Evolutionary conservation across 2,113 vertebrate species (phyloP).

Genomic region (Phalacrocorax pelagicus): DNA sequence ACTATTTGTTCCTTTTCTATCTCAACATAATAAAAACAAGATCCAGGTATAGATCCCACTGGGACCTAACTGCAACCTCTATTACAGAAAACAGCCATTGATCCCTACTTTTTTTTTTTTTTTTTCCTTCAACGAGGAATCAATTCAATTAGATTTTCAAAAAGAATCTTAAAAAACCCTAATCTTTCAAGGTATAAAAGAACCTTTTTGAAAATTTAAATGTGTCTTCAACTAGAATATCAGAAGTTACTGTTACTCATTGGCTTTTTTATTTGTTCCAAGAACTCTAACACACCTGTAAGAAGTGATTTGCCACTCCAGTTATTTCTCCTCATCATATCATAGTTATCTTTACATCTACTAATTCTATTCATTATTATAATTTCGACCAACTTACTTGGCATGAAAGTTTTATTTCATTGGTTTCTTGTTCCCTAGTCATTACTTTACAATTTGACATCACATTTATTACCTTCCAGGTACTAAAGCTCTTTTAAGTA

Average conservation of each 20-base stretch:
- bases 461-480: background rate
- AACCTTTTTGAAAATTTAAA: background rate
- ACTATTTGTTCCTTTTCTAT: background rate
- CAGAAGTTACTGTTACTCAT: background rate
- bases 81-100: background rate
- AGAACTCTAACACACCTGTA: background rate
- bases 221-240: background rate
- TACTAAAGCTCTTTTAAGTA: background rate
- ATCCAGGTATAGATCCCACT: background rate
- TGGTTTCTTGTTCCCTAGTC: background rate
- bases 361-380: background rate
- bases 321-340: background rate
- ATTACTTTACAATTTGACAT: background rate
- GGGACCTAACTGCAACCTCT: background rate
- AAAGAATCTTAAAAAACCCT: background rate
- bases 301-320: background rate
- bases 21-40: background rate
- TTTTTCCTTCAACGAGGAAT: background rate
- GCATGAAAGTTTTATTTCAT: background rate
- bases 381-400: background rate
- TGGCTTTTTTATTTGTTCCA: background rate
- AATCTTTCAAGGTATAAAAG: background rate
- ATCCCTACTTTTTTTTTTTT: background rate
- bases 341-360: background rate
- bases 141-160: background rate